A percentile compares a stretch with the other conserved stretches of the same genome.
Conservation (phyloP, 1,140 invertebrate genomes). For the Fopius arisanus region DNA sequence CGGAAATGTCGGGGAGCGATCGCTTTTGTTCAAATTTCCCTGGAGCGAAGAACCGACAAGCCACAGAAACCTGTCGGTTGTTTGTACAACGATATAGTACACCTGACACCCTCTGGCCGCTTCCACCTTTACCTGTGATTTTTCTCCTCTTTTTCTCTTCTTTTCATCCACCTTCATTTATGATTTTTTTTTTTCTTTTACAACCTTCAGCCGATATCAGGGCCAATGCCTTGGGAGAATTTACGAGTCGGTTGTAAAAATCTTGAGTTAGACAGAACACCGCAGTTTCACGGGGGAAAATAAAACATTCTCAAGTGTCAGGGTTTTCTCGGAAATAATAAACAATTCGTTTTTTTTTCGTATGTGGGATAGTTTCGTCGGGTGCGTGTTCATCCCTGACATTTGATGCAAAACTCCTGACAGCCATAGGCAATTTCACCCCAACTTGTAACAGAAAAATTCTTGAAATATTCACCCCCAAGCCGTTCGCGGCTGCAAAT, state of each 20-base stretch:
- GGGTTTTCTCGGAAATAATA: not conserved
- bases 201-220: not conserved
- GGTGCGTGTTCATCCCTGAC: too few species aligned
- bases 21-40: conserved; percentile 38
- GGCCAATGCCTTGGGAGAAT: not conserved
- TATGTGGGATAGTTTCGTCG: too few species aligned
- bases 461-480: too few species aligned
- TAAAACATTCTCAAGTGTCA: not conserved
- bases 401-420: too few species aligned
- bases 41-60: not conserved
- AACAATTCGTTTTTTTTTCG: not conserved
- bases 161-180: too few species aligned
- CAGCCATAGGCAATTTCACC: too few species aligned
- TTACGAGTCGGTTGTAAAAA: not conserved
- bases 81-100: conserved; percentile 32
- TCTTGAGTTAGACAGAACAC: not conserved
- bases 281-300: not conserved
- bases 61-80: conserved; percentile 30
- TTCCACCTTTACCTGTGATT: not conserved
- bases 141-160: not conserved
- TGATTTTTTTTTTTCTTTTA: not conserved
- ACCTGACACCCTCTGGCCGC: not conserved
- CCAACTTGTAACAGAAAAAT: too few species aligned
- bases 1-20: conserved; percentile 17
- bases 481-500: too few species aligned